phyloP scores from a whole-genome alignment of 2,113 vertebrate species.

The Willisornis vidua region DNA sequence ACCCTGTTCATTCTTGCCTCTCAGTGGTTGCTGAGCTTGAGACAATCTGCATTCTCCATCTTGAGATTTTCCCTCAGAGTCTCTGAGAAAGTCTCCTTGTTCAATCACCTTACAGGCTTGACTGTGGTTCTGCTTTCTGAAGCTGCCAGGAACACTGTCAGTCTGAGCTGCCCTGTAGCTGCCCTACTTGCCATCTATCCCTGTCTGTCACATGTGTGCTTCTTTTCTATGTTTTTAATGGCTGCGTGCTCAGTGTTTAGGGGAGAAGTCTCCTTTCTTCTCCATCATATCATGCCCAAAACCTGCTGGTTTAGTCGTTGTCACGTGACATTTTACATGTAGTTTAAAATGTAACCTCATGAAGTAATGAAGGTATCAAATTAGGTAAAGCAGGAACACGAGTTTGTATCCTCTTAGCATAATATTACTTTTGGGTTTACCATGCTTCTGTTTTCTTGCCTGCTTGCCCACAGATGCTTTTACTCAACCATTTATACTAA shows the following conservation, averaged over 20 bases:
- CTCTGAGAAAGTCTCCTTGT: neutral
- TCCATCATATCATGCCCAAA: neutral
- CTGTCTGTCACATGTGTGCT: neutral
- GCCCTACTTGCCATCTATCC: neutral
- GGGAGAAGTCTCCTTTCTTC: neutral
- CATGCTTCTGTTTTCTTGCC: neutral
- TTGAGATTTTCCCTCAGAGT: neutral
- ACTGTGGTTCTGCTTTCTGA: neutral
- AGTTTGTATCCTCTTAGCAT: neutral
- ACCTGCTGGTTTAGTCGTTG: neutral
- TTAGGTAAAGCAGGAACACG: neutral
- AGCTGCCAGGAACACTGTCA: neutral
- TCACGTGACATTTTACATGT: neutral
- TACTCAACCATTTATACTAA: neutral
- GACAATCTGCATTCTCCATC: neutral
- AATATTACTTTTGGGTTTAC: neutral
- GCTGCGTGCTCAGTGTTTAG: neutral
- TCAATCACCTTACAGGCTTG: neutral
- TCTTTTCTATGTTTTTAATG: neutral
- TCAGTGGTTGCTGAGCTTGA: neutral
- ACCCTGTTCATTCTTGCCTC: neutral
- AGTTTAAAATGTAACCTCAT: neutral
- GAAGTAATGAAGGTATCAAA: neutral
- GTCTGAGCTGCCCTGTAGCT: neutral
- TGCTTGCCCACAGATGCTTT: neutral